These are phyloP conservation scores for Rhinogobius similis DNA, from an alignment of 2,113 vertebrate genomes.

Conservation along the genomic window DNA sequence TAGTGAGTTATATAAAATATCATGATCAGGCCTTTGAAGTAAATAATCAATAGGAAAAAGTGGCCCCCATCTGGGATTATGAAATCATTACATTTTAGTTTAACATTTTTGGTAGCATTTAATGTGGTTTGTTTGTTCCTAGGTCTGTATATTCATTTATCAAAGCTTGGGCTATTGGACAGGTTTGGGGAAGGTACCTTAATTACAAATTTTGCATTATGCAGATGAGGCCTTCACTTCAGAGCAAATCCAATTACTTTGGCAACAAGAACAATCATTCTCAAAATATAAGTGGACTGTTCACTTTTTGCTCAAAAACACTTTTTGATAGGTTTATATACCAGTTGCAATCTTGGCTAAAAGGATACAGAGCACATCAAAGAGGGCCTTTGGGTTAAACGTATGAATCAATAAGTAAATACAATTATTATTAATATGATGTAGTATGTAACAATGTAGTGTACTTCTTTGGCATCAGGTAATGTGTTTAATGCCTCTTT, in stretches of 20 bases:
- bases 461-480: no score
- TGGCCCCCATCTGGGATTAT: neutral
- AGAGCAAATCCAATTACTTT: constrained; percentile 1
- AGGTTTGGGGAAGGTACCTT: neutral
- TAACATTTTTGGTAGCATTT: neutral
- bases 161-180: neutral
- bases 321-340: neutral
- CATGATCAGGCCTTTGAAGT: no score
- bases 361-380: no score
- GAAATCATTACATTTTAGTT: neutral
- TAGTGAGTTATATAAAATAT: no score
- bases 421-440: no score
- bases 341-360: neutral
- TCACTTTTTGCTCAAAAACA: neutral
- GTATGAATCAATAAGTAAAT: no score
- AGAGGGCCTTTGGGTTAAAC: no score
- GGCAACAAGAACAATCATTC: neutral
- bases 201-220: constrained; percentile 1
- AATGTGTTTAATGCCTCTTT: no score
- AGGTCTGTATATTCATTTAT: neutral
- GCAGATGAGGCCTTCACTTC: neutral
- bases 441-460: no score
- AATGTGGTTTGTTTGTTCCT: neutral
- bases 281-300: neutral
- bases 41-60: neutral